Percentiles rank a stretch among this genome's conserved stretches.
Evolutionary conservation across 2,797 vertebrate genomes (phyloP).

Genomic region (Phrynocephalus guinanensis): DNA sequence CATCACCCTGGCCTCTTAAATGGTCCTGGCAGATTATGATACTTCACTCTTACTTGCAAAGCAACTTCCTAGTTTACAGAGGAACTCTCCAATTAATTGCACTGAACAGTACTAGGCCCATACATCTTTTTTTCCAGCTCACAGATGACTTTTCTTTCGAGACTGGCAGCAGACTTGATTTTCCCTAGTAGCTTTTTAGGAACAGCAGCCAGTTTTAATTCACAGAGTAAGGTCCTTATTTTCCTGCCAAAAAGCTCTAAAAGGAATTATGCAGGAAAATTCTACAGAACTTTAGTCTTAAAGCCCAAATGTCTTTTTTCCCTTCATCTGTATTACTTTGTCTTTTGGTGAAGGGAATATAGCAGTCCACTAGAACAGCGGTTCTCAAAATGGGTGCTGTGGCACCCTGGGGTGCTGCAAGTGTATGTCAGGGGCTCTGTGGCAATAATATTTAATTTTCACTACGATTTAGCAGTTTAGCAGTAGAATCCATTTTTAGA

Average conservation of each 20-base stretch:
- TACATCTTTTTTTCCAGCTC: not conserved
- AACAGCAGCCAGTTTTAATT: not conserved
- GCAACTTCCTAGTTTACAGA: not conserved
- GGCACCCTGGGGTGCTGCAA: too few species aligned
- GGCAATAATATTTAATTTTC: too few species aligned
- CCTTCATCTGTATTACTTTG: too few species aligned
- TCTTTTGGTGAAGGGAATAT: too few species aligned
- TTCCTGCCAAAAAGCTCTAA: not conserved
- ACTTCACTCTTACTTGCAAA: slow-evolving; percentile 4
- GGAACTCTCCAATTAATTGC: not conserved
- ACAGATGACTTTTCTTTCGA: not conserved
- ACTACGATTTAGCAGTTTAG: too few species aligned
- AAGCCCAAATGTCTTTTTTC: too few species aligned
- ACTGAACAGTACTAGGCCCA: not conserved
- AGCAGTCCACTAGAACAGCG: too few species aligned
- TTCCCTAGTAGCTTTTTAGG: not conserved
- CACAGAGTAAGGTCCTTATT: not conserved
- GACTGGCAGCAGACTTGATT: not conserved
- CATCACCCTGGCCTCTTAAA: not conserved
- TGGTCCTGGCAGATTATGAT: not conserved
- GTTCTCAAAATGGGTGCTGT: too few species aligned
- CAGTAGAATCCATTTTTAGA: too few species aligned
- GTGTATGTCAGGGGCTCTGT: too few species aligned
- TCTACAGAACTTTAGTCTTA: too few species aligned
- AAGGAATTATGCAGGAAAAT: too few species aligned